Percentiles rank a stretch among this genome's conserved stretches.
phyloP scores from a whole-genome alignment of 1,140 invertebrate species.

The Hyles euphorbiae region DNA sequence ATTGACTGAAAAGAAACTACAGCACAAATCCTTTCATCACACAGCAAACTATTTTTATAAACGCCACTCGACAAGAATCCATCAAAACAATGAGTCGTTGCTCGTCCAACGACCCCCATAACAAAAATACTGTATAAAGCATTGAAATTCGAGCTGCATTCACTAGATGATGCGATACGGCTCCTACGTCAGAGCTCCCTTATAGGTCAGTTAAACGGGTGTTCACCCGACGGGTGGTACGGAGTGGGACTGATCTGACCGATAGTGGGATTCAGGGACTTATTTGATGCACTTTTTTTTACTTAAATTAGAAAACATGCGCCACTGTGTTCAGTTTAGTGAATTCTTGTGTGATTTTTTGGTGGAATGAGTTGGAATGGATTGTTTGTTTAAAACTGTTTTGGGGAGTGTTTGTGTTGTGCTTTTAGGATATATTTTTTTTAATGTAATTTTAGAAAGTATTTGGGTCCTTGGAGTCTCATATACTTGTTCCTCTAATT shows the following conservation, averaged over 20 bases:
- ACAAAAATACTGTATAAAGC: slow-evolving; percentile 29
- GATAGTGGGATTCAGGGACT: slow-evolving; percentile 27
- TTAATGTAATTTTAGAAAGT: too few species aligned
- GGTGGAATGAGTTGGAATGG: too few species aligned
- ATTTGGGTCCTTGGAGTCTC: too few species aligned
- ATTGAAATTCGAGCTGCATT: slow-evolving; percentile 30
- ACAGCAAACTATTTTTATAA: neutral
- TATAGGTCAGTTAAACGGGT: slow-evolving; percentile 41
- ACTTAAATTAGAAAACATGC: slow-evolving; percentile 20
- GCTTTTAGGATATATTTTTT: too few species aligned
- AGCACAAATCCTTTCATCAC: too few species aligned
- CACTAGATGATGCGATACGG: slow-evolving; percentile 22
- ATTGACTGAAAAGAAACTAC: too few species aligned
- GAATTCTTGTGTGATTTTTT: too few species aligned
- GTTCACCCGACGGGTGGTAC: slow-evolving; percentile 39
- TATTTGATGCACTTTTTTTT: slow-evolving; percentile 16
- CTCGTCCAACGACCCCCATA: slow-evolving; percentile 19
- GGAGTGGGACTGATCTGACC: slow-evolving; percentile 42
- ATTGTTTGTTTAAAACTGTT: too few species aligned
- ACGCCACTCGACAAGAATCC: neutral
- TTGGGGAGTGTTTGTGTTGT: too few species aligned
- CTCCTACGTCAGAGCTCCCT: slow-evolving; percentile 24
- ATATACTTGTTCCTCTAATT: too few species aligned
- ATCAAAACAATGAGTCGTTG: slow-evolving; percentile 12
- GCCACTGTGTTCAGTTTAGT: neutral